Evolutionary conservation across 2,888 invertebrate genomes (phyloP).

Genomic region (Latrodectus hesperus): DNA sequence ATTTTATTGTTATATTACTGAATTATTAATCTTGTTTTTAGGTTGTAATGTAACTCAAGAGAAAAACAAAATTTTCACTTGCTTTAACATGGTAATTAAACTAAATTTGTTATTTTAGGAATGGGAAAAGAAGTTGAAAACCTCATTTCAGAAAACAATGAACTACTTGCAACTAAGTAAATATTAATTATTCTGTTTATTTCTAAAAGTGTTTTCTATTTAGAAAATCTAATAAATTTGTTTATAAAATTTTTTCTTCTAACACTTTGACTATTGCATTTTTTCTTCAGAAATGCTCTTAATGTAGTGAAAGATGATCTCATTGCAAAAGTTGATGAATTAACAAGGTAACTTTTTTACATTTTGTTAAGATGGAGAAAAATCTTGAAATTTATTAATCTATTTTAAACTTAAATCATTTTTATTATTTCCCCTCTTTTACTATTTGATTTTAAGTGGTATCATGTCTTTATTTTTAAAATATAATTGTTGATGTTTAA

Average conservation of each 20-base stretch:
- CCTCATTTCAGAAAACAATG: conserved; percentile 98
- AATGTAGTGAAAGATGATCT: conserved; percentile 99
- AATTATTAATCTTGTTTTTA: too few relatives aligned
- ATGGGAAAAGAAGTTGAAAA: conserved; percentile 99
- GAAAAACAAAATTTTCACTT: too few relatives aligned
- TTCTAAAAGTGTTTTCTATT: too few relatives aligned
- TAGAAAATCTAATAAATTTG: too few relatives aligned
- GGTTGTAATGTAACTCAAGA: too few relatives aligned
- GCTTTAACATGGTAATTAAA: not conserved
- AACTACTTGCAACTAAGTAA: conserved; percentile 93
- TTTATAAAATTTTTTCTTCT: not conserved
- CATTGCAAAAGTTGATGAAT: conserved; percentile 97
- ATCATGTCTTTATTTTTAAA: not conserved
- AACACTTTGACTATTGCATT: not conserved
- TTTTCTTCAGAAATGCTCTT: conserved; percentile 84
- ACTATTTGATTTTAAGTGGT: too few relatives aligned
- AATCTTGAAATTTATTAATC: too few relatives aligned
- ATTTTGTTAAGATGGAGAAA: not conserved
- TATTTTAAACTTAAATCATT: too few relatives aligned
- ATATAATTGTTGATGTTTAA: not conserved
- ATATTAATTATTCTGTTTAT: not conserved
- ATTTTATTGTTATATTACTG: too few relatives aligned
- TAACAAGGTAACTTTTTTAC: conserved; percentile 75
- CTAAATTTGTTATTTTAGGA: conserved; percentile 43
- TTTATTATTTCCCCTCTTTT: too few relatives aligned